Evolutionary conservation across 2,113 vertebrate genomes (phyloP).

Genomic region (Pseudorhombus dupliciocellatus): DNA sequence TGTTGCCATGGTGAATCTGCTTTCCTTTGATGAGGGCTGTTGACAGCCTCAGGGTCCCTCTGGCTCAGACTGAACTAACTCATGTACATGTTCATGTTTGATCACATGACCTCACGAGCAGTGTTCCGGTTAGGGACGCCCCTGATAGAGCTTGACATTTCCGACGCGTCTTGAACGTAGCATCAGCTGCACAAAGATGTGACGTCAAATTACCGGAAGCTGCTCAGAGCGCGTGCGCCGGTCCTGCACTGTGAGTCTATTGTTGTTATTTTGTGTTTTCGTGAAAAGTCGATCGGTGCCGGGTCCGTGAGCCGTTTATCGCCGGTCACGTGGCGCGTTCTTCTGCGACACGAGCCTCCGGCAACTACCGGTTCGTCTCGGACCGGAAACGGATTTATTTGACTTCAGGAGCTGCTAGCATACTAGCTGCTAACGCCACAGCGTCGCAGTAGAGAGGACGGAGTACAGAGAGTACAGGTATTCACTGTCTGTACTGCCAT

Average conservation of each 20-base stretch:
- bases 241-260: conserved; percentile 20
- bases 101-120: no score
- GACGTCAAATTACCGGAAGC: conserved; percentile 18
- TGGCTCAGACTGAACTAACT: no score
- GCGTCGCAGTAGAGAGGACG: not conserved
- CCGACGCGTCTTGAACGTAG: not conserved
- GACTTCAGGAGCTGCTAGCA: not conserved
- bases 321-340: no score
- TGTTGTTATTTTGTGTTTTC: not conserved
- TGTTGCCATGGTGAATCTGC: no score
- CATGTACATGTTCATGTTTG: no score
- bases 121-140: not conserved
- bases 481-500: no score
- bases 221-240: not conserved
- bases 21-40: no score
- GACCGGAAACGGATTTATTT: not conserved
- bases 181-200: conserved; percentile 9
- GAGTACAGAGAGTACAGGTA: not conserved
- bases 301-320: fast-evolving
- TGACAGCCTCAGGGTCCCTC: no score
- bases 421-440: conserved; percentile 17
- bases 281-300: not conserved
- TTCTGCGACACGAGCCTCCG: not conserved
- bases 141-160: not conserved
- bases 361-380: not conserved